Evolutionary conservation across 2,113 vertebrate species (phyloP).

Genomic region (Seriola dumerili): DNA sequence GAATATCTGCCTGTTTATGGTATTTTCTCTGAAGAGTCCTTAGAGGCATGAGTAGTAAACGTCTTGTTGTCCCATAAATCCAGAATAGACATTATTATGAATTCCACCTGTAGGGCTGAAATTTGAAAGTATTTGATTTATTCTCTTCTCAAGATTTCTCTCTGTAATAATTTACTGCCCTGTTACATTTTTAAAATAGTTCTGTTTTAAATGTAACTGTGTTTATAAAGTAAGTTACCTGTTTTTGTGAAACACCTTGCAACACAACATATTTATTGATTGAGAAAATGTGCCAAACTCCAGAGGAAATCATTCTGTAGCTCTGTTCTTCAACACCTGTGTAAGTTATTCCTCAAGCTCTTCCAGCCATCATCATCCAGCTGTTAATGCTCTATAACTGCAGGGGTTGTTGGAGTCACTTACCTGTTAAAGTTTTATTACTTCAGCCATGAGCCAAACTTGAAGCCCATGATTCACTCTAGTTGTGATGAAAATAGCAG

Average conservation of each 20-base stretch:
- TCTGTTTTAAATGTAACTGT: background rate
- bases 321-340: slow-evolving; percentile 26
- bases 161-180: background rate
- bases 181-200: background rate
- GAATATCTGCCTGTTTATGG: background rate
- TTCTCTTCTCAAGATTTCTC: background rate
- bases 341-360: slow-evolving; percentile 12
- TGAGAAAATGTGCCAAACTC: background rate
- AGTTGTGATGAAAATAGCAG: slow-evolving; percentile 35
- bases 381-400: slow-evolving; percentile 22
- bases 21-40: background rate
- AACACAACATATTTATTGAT: background rate
- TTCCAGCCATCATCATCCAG: slow-evolving; percentile 20
- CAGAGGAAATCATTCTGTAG: slow-evolving; percentile 1
- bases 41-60: background rate
- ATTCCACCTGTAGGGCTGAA: background rate
- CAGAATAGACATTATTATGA: background rate
- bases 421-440: slow-evolving; percentile 29
- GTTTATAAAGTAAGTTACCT: background rate
- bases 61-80: background rate
- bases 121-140: background rate
- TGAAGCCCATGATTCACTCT: background rate
- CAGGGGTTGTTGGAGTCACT: slow-evolving; percentile 18
- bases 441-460: slow-evolving; percentile 26
- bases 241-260: background rate